phyloP scores from a whole-genome alignment of 2,888 invertebrate species.

The Yponomeuta cagnagella region DNA sequence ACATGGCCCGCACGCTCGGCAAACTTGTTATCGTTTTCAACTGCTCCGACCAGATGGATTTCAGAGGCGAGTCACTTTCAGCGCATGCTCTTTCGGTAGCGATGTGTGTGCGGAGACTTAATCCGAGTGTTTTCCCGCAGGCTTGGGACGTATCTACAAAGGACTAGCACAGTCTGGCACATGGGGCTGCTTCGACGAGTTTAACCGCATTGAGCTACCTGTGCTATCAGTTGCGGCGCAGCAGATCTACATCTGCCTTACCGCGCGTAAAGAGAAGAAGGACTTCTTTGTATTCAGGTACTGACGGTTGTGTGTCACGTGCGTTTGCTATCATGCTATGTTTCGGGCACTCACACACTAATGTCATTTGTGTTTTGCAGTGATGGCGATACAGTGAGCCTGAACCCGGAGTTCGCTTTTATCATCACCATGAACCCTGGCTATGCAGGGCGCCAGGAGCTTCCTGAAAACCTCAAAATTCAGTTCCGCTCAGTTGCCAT shows the following conservation, averaged over 20 bases:
- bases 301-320: conserved; percentile 17
- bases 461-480: conserved; percentile 93
- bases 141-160: conserved; percentile 81
- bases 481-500: conserved; percentile 92
- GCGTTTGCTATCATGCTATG: background rate
- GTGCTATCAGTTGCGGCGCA: conserved; percentile 94
- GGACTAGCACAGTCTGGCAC: conserved; percentile 92
- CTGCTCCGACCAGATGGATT: conserved; percentile 96
- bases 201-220: conserved; percentile 92
- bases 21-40: conserved; percentile 95
- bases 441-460: conserved; percentile 92
- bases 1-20: conserved; percentile 92
- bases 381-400: conserved; percentile 87
- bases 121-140: conserved; percentile 27
- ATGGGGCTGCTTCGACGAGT: conserved; percentile 96
- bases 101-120: too few species aligned
- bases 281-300: conserved; percentile 80
- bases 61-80: conserved; percentile 73
- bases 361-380: conserved; percentile 54
- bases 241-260: conserved; percentile 85
- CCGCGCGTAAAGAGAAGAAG: conserved; percentile 78
- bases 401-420: conserved; percentile 91
- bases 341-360: background rate
- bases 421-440: conserved; percentile 95
- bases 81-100: too few species aligned